Percentiles rank a stretch among this genome's conserved stretches.
phyloP scores from a whole-genome alignment of 2,797 vertebrate genomes.

The Galaxias olidus region DNA sequence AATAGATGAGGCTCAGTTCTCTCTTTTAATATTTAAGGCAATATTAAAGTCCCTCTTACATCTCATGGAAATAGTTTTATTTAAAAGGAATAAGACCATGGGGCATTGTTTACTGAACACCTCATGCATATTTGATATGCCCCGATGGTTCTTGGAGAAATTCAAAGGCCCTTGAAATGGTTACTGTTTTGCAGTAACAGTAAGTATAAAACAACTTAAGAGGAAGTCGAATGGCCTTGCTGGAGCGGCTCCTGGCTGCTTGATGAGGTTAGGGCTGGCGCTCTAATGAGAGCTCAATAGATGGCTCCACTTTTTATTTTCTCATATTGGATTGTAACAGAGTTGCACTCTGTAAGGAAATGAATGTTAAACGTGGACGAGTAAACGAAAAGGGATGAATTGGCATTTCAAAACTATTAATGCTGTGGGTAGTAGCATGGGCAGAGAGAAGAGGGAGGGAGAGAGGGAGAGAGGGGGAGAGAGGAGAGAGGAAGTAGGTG shows the following conservation, averaged over 20 bases:
- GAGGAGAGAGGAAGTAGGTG: conserved; percentile 52
- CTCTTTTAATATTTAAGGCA: conserved; percentile 90
- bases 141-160: conserved; percentile 75
- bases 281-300: conserved; percentile 59
- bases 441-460: conserved; percentile 32
- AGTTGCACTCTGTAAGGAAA: conserved; percentile 73
- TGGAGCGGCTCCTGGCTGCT: conserved; percentile 65
- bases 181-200: conserved; percentile 79
- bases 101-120: conserved; percentile 86
- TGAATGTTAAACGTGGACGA: conserved; percentile 76
- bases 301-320: conserved; percentile 72
- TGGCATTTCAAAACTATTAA: conserved; percentile 76
- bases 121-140: conserved; percentile 85
- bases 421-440: conserved; percentile 57
- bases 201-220: conserved; percentile 79
- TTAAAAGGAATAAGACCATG: conserved; percentile 86
- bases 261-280: conserved; percentile 66
- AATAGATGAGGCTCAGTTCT: conserved; percentile 86
- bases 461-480: not conserved
- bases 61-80: conserved; percentile 85
- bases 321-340: conserved; percentile 75
- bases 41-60: conserved; percentile 85
- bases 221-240: conserved; percentile 73
- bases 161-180: conserved; percentile 79
- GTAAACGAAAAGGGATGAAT: conserved; percentile 67